phyloP scores from a whole-genome alignment of 2,888 invertebrate genomes.

The Nycteola revayana region DNA sequence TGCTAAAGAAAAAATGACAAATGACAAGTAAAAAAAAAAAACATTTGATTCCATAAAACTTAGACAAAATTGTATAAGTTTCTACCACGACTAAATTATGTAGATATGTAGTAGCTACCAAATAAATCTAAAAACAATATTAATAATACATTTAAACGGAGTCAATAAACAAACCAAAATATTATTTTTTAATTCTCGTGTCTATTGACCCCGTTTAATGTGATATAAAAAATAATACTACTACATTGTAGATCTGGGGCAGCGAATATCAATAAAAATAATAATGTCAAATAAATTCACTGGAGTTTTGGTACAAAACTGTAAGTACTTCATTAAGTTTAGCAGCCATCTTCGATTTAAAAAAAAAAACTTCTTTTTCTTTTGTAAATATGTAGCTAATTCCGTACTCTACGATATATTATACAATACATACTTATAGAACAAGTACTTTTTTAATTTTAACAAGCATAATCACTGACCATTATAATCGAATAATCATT shows the following conservation, averaged over 20 bases:
- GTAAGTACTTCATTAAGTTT: slow-evolving; percentile 65
- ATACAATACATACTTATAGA: too few species aligned
- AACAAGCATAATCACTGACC: slow-evolving; percentile 20
- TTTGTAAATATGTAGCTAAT: slow-evolving; percentile 33
- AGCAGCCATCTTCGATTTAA: slow-evolving; percentile 53
- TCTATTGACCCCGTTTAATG: too few species aligned
- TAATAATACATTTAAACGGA: slow-evolving; percentile 28
- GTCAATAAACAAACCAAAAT: too few species aligned
- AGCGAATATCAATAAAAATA: slow-evolving; percentile 19
- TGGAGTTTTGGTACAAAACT: slow-evolving; percentile 54
- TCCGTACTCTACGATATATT: slow-evolving; percentile 12
- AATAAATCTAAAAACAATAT: slow-evolving; percentile 28
- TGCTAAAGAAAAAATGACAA: slow-evolving; percentile 23
- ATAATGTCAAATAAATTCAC: slow-evolving; percentile 37
- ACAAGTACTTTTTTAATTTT: slow-evolving; percentile 21
- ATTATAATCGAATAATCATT: slow-evolving; percentile 1
- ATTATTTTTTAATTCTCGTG: too few species aligned
- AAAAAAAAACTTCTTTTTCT: slow-evolving; percentile 3
- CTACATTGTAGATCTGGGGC: slow-evolving; percentile 32
- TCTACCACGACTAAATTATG: slow-evolving; percentile 7
- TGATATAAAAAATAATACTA: slow-evolving; percentile 40
- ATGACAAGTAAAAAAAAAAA: slow-evolving; percentile 14
- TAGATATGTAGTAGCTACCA: slow-evolving; percentile 44
- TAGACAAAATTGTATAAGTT: slow-evolving; percentile 28
- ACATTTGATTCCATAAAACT: slow-evolving; percentile 16